Base-by-base conservation (phyloP, 2,113 vertebrate genomes). In the Romanogobio albipinnatus region DNA sequence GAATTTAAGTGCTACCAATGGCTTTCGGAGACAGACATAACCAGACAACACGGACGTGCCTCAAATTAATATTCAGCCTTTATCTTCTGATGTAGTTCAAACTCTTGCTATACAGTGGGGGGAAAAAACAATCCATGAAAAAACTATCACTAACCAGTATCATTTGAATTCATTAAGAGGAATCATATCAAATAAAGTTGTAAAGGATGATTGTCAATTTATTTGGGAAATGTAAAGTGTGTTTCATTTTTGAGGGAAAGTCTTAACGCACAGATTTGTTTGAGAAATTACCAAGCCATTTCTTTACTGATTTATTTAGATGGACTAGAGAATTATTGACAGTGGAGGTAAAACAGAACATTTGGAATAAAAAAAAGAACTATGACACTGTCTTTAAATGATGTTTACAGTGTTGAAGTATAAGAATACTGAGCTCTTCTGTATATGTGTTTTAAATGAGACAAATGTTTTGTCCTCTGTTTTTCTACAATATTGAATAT, bases 361-460 rank as follows among this genome's bases (percentile, higher is more conserved):
- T n/a, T 85, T 86, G 86, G 79, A 95, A 94, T 95, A 2, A 39
- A 68, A n/a, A 19, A 53, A 59, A 71, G 86, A 85, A 90, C 81
- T 93, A 93, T 96, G 96, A 97, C 97, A 97, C 96, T 97, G 96
- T 98, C 96, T 97, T 96, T 97, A 96, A 96, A 96, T 97, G 19
- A 98, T 96, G 97, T 99, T 99, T 99, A 99, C 97, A 99, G 96
- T 97, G 97, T 98, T 98, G 96, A 98, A 98, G 96, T 97, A 96
- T 95, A 97, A 97, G 96, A 96, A 97, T 96, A 95, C 97, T 96
- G 94, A 96, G 96, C 96, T 93, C 95, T 96, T 97, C 95, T 96
- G 96, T 98, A 96, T 97, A 96, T 96, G 96, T 98, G 96, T 98
- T 97, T 92, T 94, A 96, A 96, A 96, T 94, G 94, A 96, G 96